Percentiles rank a stretch among this genome's conserved stretches.
These are phyloP conservation scores for Aleiodes sp. DNA, from an alignment of 1,140 invertebrate species.

Conservation along the genomic window DNA sequence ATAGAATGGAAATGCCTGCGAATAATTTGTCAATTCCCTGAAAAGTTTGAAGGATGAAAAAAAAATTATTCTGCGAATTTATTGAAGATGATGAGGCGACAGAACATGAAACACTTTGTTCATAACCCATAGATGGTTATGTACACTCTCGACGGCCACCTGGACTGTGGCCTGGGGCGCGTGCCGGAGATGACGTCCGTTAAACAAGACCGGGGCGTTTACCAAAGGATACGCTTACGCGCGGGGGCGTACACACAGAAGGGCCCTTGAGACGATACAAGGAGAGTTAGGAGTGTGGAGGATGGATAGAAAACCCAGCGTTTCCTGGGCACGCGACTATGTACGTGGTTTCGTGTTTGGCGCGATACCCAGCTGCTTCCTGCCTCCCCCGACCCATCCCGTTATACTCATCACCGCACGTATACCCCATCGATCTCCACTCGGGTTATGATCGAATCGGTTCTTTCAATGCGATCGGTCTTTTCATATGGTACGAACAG, in stretches of 20 bases:
- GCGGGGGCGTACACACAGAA: conserved; percentile 30
- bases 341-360: conserved; percentile 14
- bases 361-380: conserved; percentile 49
- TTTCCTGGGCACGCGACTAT: conserved; percentile 39
- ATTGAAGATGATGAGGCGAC: neutral
- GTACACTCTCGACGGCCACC: conserved; percentile 14
- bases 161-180: conserved; percentile 26
- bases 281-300: neutral
- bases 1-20: too few species aligned
- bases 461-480: conserved; percentile 33
- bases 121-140: neutral
- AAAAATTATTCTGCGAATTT: neutral
- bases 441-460: conserved; percentile 23
- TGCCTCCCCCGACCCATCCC: conserved; percentile 35
- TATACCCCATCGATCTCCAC: conserved; percentile 7
- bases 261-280: conserved; percentile 33
- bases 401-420: conserved; percentile 25
- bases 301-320: conserved; percentile 9
- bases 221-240: conserved; percentile 18
- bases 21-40: too few species aligned
- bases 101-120: neutral
- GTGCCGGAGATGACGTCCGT: conserved; percentile 32
- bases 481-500: neutral
- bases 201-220: conserved; percentile 21
- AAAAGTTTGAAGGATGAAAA: too few species aligned